Conservation (phyloP, 2,888 invertebrate genomes). For the Chesias legatella region DNA sequence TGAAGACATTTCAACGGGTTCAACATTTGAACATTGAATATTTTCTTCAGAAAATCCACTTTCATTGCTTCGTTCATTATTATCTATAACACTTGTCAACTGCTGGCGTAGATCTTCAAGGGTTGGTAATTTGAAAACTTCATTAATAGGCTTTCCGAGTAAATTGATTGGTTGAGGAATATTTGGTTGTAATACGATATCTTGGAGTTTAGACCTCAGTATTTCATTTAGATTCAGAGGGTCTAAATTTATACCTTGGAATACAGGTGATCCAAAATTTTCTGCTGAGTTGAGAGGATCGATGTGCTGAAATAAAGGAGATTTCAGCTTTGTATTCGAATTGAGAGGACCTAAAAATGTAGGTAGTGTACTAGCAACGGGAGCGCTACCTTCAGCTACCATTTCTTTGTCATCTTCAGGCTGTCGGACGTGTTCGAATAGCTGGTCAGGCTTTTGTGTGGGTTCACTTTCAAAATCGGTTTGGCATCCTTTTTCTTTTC, state of each 20-base stretch:
- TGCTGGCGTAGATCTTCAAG: constrained; percentile 39
- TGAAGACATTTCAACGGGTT: constrained; percentile 35
- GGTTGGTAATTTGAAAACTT: constrained; percentile 31
- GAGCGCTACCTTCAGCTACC: constrained; percentile 46
- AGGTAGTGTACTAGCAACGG: constrained; percentile 31
- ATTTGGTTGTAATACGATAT: constrained; percentile 6
- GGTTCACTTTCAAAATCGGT: constrained; percentile 3
- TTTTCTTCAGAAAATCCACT: constrained; percentile 23
- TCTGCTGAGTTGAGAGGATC: constrained; percentile 22
- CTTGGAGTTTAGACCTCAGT: constrained; percentile 11
- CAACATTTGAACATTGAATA: constrained; percentile 17
- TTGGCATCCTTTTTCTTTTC: constrained; percentile 10
- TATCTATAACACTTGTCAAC: constrained; percentile 38
- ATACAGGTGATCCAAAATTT: constrained; percentile 1
- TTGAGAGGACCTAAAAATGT: constrained; percentile 14
- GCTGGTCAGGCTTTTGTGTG: background rate
- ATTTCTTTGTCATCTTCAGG: constrained; percentile 34
- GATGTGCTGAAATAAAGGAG: constrained; percentile 24
- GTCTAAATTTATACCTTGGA: constrained; percentile 7
- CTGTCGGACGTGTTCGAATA: constrained; percentile 7
- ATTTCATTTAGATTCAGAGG: constrained; percentile 6
- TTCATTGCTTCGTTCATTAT: constrained; percentile 24
- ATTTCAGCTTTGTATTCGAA: constrained; percentile 15
- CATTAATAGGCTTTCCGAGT: constrained; percentile 21
- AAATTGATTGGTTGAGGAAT: constrained; percentile 16